A percentile compares a stretch with the other conserved stretches of the same genome.
These are phyloP conservation scores for Cyphomyrus plagiostoma DNA, from an alignment of 2,113 vertebrate species.

Conservation along the genomic window DNA sequence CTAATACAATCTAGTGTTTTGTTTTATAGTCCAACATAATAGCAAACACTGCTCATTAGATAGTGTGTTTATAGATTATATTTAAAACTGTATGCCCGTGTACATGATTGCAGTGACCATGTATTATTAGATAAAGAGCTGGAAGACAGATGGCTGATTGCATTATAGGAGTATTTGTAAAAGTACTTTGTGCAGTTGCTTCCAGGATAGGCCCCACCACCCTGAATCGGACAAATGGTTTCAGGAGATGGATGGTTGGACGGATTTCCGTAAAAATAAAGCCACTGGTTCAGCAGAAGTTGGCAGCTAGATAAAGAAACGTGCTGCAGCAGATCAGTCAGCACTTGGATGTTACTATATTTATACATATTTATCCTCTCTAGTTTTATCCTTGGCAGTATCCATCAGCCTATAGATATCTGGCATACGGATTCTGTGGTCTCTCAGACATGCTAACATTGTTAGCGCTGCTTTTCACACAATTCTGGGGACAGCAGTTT, in stretches of 20 bases:
- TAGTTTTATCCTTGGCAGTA: background rate
- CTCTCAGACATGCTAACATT: background rate
- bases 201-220: too few species aligned
- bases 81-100: background rate
- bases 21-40: background rate
- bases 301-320: background rate
- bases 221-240: too few species aligned
- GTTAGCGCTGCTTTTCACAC: background rate
- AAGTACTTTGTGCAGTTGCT: background rate
- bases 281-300: background rate
- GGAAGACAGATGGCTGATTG: background rate
- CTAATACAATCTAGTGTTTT: background rate
- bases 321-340: background rate
- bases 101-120: background rate
- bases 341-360: background rate
- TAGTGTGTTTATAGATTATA: background rate
- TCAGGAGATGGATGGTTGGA: background rate
- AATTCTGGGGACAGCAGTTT: conserved; percentile 53
- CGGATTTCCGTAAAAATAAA: background rate
- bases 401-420: background rate
- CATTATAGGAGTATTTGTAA: background rate
- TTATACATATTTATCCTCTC: background rate
- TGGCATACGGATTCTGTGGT: background rate
- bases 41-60: background rate
- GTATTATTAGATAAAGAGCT: background rate